These are phyloP conservation scores for Drosophila sucinea DNA, from an alignment of 1,140 invertebrate genomes.

Conservation along the genomic window DNA sequence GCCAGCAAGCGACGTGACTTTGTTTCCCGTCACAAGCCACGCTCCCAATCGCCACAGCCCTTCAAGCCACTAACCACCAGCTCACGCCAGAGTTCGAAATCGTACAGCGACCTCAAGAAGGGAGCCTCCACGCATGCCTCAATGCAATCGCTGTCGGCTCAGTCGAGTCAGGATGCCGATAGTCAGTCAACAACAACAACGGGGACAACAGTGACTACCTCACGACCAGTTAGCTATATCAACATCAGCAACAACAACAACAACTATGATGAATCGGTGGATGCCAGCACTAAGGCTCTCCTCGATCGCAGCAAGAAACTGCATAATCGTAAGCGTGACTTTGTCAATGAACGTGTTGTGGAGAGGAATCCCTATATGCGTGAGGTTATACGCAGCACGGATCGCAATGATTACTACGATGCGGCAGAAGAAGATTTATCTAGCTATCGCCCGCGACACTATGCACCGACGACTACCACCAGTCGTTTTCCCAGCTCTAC, in stretches of 20 bases:
- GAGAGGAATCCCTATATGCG: slow-evolving; percentile 81
- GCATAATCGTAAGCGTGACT: slow-evolving; percentile 77
- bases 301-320: slow-evolving; percentile 76
- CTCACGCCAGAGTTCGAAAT: slow-evolving; percentile 61
- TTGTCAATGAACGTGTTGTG: slow-evolving; percentile 77
- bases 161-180: slow-evolving; percentile 65
- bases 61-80: slow-evolving; percentile 56
- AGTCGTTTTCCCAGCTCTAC: slow-evolving; percentile 68
- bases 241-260: too few relatives aligned
- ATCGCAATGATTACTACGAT: slow-evolving; percentile 43
- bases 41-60: slow-evolving; percentile 62
- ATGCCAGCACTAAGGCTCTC: slow-evolving; percentile 66
- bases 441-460: slow-evolving; percentile 58
- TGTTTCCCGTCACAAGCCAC: slow-evolving; percentile 48
- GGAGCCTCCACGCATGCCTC: slow-evolving; percentile 34
- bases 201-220: slow-evolving; percentile 59
- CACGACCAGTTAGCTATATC: slow-evolving; percentile 48
- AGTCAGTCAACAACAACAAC: slow-evolving; percentile 56
- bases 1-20: slow-evolving; percentile 24
- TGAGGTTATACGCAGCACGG: slow-evolving; percentile 63
- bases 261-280: slow-evolving; percentile 52
- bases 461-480: slow-evolving; percentile 34
- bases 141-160: slow-evolving; percentile 62
- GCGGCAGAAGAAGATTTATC: slow-evolving; percentile 59
- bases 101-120: slow-evolving; percentile 62